A percentile compares a stretch with the other conserved stretches of the same genome.
Conservation (phyloP, 1,140 invertebrate species). For the Scaptodrosophila lebanonensis region DNA sequence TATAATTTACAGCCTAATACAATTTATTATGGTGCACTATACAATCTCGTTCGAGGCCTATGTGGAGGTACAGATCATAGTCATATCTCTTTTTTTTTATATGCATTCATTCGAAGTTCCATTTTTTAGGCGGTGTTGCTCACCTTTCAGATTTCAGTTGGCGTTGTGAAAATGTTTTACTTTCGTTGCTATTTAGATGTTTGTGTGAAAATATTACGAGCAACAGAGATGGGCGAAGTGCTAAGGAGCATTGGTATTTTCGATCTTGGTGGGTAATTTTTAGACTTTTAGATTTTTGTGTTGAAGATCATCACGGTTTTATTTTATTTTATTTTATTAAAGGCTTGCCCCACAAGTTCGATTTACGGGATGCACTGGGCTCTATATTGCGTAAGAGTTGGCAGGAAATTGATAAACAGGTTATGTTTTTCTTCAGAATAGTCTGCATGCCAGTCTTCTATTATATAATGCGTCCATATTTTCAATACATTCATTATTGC, state of each 20-base stretch:
- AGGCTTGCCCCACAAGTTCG: conserved; percentile 32
- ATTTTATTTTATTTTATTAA: neutral
- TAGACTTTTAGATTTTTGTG: neutral
- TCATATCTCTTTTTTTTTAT: neutral
- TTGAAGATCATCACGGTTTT: neutral
- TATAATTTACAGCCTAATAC: conserved; percentile 48
- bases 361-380: conserved; percentile 18
- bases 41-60: conserved; percentile 54
- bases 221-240: conserved; percentile 36
- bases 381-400: conserved; percentile 38
- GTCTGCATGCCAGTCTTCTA: conserved; percentile 58
- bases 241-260: conserved; percentile 41
- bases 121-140: conserved; percentile 41
- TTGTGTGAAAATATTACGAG: conserved; percentile 25
- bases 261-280: conserved; percentile 33
- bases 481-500: conserved; percentile 55
- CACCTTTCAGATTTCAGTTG: conserved; percentile 49
- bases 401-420: conserved; percentile 44
- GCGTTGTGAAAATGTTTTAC: conserved; percentile 52
- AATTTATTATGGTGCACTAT: conserved; percentile 45
- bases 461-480: conserved; percentile 48
- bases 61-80: conserved; percentile 35
- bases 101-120: neutral
- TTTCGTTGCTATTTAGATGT: conserved; percentile 30
- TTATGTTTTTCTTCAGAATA: conserved; percentile 61